phyloP scores from a whole-genome alignment of 1,140 invertebrate genomes.

The Gryon sp. region DNA sequence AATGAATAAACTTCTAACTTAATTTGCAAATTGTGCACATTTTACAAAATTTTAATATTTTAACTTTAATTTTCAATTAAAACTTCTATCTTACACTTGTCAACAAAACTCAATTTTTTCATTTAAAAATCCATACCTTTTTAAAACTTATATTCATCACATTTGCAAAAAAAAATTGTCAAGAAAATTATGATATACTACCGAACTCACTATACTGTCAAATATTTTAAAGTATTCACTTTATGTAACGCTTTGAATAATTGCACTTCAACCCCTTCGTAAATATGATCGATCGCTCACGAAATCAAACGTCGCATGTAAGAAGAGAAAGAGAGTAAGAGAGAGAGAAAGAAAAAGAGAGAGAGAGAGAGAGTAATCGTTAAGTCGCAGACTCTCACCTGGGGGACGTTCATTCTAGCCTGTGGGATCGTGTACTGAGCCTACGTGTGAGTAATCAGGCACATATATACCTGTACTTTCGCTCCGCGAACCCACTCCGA shows the following conservation, averaged over 20 bases:
- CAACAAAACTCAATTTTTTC: too few relatives aligned
- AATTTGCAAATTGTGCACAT: too few relatives aligned
- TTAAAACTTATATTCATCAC: too few relatives aligned
- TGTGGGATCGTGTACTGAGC: constrained; percentile 73
- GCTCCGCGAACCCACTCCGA: constrained; percentile 70
- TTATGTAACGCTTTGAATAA: constrained; percentile 6
- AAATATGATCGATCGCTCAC: constrained; percentile 12
- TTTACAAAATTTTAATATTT: too few relatives aligned
- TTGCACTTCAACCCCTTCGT: constrained; percentile 15
- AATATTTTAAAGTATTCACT: constrained; percentile 5
- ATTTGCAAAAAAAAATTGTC: too few relatives aligned
- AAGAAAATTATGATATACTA: too few relatives aligned
- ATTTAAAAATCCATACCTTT: too few relatives aligned
- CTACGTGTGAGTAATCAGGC: constrained; percentile 69
- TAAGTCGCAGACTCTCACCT: constrained; percentile 73
- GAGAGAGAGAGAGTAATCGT: constrained; percentile 9
- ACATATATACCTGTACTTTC: constrained; percentile 78
- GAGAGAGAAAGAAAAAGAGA: constrained; percentile 6
- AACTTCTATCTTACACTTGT: too few relatives aligned
- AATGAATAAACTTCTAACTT: too few relatives aligned
- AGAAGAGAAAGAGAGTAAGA: too few relatives aligned
- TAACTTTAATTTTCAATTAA: too few relatives aligned
- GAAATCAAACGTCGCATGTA: constrained; percentile 8
- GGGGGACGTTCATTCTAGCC: constrained; percentile 73
- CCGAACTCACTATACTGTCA: too few relatives aligned